Evolutionary conservation across 2,797 vertebrate genomes (phyloP).

Genomic region (Zalophus californianus): DNA sequence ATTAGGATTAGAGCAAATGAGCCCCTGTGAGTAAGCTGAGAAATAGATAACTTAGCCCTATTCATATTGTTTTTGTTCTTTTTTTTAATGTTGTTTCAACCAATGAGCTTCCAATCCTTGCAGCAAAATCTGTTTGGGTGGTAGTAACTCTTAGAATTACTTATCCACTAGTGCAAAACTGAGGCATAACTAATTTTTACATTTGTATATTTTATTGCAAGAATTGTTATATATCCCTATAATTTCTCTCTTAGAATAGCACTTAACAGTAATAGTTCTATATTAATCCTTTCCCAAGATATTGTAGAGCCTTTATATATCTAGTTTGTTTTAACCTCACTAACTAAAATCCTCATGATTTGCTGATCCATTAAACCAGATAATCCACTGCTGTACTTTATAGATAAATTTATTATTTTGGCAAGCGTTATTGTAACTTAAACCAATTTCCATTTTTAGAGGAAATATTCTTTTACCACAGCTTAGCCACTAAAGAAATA

Average conservation of each 20-base stretch:
- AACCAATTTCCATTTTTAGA: conserved; percentile 18
- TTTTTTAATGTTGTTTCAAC: conserved; percentile 44
- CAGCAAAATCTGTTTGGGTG: not conserved
- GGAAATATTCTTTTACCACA: conserved; percentile 38
- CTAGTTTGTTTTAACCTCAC: not conserved
- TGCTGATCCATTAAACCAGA: not conserved
- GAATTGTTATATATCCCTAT: not conserved
- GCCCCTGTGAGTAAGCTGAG: not conserved
- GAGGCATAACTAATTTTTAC: not conserved
- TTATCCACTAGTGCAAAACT: not conserved
- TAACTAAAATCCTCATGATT: conserved; percentile 39
- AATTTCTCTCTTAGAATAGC: not conserved
- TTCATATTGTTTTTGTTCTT: not conserved
- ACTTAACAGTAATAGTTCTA: not conserved
- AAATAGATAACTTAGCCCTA: not conserved
- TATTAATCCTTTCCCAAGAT: not conserved
- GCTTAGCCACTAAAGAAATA: conserved; percentile 43
- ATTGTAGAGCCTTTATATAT: not conserved
- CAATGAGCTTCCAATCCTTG: not conserved
- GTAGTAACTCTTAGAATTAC: not conserved
- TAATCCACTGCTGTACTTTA: not conserved
- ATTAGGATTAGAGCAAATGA: not conserved
- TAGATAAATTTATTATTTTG: conserved; percentile 43
- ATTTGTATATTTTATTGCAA: conserved; percentile 42
- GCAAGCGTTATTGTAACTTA: not conserved